Evolutionary conservation across 2,797 vertebrate genomes (phyloP).

Genomic region (Macroramphosus scolopax): DNA sequence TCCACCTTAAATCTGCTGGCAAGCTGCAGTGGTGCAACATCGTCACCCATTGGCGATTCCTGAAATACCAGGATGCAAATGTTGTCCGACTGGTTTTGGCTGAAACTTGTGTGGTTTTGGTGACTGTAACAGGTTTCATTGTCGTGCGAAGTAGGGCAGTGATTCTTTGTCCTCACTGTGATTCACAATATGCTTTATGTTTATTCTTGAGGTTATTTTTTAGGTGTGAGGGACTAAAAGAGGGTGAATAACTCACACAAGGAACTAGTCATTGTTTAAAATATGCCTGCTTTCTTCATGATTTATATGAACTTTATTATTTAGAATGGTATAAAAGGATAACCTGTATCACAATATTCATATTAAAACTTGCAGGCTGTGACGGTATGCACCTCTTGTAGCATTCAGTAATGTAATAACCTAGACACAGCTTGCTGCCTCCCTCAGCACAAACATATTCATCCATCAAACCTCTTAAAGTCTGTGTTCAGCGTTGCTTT

Average conservation of each 20-base stretch:
- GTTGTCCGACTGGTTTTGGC: constrained; percentile 61
- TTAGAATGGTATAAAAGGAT: constrained; percentile 15
- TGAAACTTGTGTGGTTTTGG: constrained; percentile 48
- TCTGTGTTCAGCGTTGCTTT: constrained; percentile 17
- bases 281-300: too few relatives aligned
- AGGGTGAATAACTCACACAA: constrained; percentile 33
- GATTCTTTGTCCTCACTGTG: constrained; percentile 11
- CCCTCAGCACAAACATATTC: constrained; percentile 47
- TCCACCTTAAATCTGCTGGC: constrained; percentile 18
- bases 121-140: constrained; percentile 39
- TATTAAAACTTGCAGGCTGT: constrained; percentile 8
- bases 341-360: constrained; percentile 9
- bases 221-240: constrained; percentile 23
- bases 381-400: constrained; percentile 5
- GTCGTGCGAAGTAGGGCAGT: constrained; percentile 47
- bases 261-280: too few relatives aligned
- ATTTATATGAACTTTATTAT: constrained; percentile 1
- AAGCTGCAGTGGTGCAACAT: constrained; percentile 15
- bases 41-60: constrained; percentile 38
- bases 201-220: constrained; percentile 33
- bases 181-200: constrained; percentile 36
- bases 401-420: constrained; percentile 34
- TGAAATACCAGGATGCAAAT: constrained; percentile 50
- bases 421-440: constrained; percentile 25
- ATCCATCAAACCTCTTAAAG: constrained; percentile 37